Percentiles rank a stretch among this genome's conserved stretches.
phyloP scores from a whole-genome alignment of 2,888 invertebrate species.

The Caenorhabditis doughertyi region DNA sequence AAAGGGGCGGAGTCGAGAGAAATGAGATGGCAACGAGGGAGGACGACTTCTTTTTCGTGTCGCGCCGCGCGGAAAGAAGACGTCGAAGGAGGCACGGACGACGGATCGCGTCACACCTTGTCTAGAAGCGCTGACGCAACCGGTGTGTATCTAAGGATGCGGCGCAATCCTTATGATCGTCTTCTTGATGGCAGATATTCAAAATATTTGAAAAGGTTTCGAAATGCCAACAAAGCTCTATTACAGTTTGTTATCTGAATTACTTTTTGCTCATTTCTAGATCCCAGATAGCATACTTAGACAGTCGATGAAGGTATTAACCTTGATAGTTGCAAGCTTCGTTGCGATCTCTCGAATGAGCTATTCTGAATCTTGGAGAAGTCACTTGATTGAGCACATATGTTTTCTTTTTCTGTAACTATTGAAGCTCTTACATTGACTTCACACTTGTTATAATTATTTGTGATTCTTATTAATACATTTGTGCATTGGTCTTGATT shows the following conservation, averaged over 20 bases:
- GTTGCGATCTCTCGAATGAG: no score
- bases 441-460: no score
- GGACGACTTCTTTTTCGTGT: slow-evolving; percentile 58
- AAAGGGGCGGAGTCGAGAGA: slow-evolving; percentile 53
- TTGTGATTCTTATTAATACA: no score
- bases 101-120: slow-evolving; percentile 48
- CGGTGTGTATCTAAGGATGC: slow-evolving; percentile 34
- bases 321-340: no score
- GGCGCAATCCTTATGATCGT: slow-evolving; percentile 26
- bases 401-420: no score
- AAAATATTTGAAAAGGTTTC: slow-evolving; percentile 11
- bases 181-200: slow-evolving; percentile 24
- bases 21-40: slow-evolving; percentile 32
- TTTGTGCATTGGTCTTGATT: no score
- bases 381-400: no score
- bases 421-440: no score
- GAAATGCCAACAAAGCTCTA: no score
- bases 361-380: no score
- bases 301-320: no score
- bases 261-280: background rate
- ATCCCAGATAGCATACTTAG: background rate
- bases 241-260: background rate
- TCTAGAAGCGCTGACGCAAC: slow-evolving; percentile 55
- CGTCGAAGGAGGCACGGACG: slow-evolving; percentile 20
- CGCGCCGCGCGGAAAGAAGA: slow-evolving; percentile 51